Conservation (phyloP, 2,113 vertebrate genomes). For the Corapipo altera region DNA sequence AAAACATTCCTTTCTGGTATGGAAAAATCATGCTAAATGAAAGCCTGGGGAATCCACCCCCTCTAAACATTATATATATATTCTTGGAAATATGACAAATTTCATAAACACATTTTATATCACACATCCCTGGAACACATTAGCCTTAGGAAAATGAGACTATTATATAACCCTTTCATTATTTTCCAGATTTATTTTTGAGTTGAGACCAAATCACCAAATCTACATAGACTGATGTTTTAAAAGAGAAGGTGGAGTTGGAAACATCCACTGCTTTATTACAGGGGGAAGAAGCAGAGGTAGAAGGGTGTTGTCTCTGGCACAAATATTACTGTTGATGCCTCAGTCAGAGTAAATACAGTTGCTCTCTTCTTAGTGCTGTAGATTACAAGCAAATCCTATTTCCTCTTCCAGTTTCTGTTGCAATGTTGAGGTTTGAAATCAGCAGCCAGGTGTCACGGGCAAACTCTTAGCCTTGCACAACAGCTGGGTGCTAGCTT, state of each 20-base stretch:
- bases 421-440: neutral
- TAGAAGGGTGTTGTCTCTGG: constrained; percentile 3
- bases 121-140: constrained; percentile 19
- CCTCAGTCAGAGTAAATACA: neutral
- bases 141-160: constrained; percentile 26
- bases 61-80: constrained; percentile 23
- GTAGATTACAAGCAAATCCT: neutral
- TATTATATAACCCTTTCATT: constrained; percentile 5
- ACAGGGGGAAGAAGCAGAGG: neutral
- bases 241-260: neutral
- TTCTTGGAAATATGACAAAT: constrained; percentile 50
- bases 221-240: neutral
- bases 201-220: constrained; percentile 38
- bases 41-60: constrained; percentile 45
- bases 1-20: constrained; percentile 33
- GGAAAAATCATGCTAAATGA: constrained; percentile 48
- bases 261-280: neutral
- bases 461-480: neutral
- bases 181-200: constrained; percentile 60
- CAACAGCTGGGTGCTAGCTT: neutral
- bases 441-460: neutral
- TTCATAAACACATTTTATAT: constrained; percentile 48
- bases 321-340: neutral
- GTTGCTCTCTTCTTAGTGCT: neutral
- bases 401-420: constrained; percentile 14